A percentile compares a stretch with the other conserved stretches of the same genome.
phyloP scores from a whole-genome alignment of 2,113 vertebrate species.

The Carassius carassius region DNA sequence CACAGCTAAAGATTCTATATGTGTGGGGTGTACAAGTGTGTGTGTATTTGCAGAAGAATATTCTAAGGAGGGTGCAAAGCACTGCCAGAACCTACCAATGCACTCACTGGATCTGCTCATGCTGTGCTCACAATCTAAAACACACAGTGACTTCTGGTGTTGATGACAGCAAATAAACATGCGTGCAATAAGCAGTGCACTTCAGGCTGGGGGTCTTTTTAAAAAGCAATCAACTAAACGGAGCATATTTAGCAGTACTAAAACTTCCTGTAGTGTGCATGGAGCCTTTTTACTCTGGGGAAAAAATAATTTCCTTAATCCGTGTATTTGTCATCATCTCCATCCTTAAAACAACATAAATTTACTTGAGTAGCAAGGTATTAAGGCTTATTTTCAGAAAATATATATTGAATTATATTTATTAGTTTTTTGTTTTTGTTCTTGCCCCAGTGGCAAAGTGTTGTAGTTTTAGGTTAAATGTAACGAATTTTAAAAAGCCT shows the following conservation, averaged over 20 bases:
- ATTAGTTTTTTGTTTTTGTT: too few relatives aligned
- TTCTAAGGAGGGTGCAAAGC: not conserved
- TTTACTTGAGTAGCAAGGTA: not conserved
- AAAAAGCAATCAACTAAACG: not conserved
- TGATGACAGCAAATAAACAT: slow-evolving; percentile 18
- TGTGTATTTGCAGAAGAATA: not conserved
- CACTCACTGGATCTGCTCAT: not conserved
- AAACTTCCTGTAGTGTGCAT: not conserved
- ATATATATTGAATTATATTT: not conserved
- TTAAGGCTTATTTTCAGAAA: not conserved
- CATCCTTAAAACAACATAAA: not conserved
- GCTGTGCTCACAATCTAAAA: slow-evolving; percentile 20
- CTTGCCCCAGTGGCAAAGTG: not conserved
- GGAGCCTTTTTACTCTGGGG: not conserved
- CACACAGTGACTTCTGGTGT: slow-evolving; percentile 30
- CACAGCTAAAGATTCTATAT: too few relatives aligned
- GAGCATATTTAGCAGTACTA: not conserved
- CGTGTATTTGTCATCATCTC: not conserved
- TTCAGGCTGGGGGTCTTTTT: not conserved
- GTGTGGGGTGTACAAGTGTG: not conserved
- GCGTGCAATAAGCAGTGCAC: not conserved
- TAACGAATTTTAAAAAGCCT: too few relatives aligned
- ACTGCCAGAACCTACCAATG: not conserved
- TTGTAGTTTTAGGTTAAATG: not conserved
- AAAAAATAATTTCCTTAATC: not conserved